Base-by-base conservation (phyloP, 2,113 vertebrate genomes). In the Odocoileus hemionus region DNA sequence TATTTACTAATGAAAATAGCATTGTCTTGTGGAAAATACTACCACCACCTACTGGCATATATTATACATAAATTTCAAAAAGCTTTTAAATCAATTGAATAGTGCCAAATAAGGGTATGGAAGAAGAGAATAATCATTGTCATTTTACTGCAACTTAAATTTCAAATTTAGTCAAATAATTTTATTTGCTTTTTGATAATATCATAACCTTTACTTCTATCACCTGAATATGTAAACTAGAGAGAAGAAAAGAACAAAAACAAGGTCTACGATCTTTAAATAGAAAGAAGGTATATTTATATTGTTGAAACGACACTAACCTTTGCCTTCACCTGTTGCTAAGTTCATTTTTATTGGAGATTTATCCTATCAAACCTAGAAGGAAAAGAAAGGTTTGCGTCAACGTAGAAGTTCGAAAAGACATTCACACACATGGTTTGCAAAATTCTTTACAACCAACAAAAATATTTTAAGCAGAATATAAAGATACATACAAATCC, bases 11-110 rank as follows among this genome's bases (percentile, higher is more conserved):
- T 80, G 82, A 94, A 97, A 95, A 93, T 92, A 93, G 43, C 39
- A 94, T 82, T 96, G 84, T 96, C 50, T 97, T 98, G 43, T 33
- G 91, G 98, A 50, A 98, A 98, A 97, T 97, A 39, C 97, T 98
- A 98, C 96, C 50, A 98, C 98, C 97, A 97, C 93, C 98, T 98
- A 97, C 97, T 98, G 97, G 96, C 52, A 94, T 64, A 70, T 15
- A 92, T 15, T 95, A 76, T 95, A 93, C 86, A 97, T 96, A 96
- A 97, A 92, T 90, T 3, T 88, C 55, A 92, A 96, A 97, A 93
- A 39, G n/a, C 7, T 93, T 96, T 26, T 55, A 92, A 96, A 84
- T 61, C 61, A 90, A 80, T 95, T 79, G 23, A 93, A 79, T 2
- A 79, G 26, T 83, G 54, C 28, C 60, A 90, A 97, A 92, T 60